Evolutionary conservation across 2,113 vertebrate species (phyloP).

Genomic region (Neogale vison): DNA sequence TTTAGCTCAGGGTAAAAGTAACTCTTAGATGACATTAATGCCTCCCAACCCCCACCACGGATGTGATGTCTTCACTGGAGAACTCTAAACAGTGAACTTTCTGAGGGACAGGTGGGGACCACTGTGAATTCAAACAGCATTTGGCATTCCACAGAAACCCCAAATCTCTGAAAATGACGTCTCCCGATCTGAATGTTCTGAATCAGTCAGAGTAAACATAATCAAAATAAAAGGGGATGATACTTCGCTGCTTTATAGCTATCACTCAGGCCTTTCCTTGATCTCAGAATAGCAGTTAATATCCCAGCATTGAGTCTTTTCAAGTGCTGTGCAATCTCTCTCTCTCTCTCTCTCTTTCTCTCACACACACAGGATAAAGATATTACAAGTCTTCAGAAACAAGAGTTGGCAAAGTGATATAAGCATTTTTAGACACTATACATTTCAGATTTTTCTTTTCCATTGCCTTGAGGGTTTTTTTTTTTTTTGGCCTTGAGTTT

Average conservation of each 20-base stretch:
- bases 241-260: not conserved
- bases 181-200: not conserved
- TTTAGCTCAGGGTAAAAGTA: not conserved
- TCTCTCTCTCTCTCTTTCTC: not conserved
- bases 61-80: not conserved
- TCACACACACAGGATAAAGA: not conserved
- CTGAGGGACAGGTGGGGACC: not conserved
- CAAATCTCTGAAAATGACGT: not conserved
- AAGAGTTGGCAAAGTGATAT: not conserved
- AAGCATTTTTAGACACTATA: not conserved
- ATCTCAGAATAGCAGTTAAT: not conserved
- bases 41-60: fast-evolving
- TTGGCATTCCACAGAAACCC: not conserved
- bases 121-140: not conserved
- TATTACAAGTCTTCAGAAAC: not conserved
- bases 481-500: not conserved
- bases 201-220: not conserved
- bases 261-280: not conserved
- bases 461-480: not conserved
- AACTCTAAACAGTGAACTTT: not conserved
- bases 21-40: not conserved
- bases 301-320: not conserved
- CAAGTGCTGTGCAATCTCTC: not conserved
- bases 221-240: not conserved
- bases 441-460: not conserved